Base-by-base conservation (phyloP, 1,140 invertebrate genomes). In the Lineus longissimus region DNA sequence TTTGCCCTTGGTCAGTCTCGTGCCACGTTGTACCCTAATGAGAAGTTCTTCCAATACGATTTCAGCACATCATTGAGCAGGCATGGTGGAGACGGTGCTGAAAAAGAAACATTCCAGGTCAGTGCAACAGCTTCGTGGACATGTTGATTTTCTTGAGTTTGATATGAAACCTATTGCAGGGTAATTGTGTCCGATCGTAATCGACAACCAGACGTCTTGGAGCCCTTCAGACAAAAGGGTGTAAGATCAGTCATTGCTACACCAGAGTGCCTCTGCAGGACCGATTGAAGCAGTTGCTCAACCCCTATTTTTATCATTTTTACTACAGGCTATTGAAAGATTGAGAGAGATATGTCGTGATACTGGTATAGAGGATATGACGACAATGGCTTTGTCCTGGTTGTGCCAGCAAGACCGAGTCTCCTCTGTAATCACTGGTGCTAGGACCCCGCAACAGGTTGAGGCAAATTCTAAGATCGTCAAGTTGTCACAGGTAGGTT, bases 71-170 rank as follows among this genome's bases (percentile, higher is more conserved):
- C 68, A 36, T n/a, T 71, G 15, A 64, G 69, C 45, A 65, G 74
- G 41, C 77, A 80, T 73, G 77, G 77, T 23, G 68, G 70, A 62
- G 70, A 73, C 25, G 77, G 77, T n/a, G 70, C 70, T 56, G 77
- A 80, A 60, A 64, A 71, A 31, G 75, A 78, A 71, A 61, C 77
- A 11, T 76, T 77, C 71, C 70, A 77, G 70, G 77, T 80, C 62
- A 62, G 47, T 13, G 4, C 27, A 2, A n/a, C 15, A 1, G 4
- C 17, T 23, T 15, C 22, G 27, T 40, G 2, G 2, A 13, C 31
- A 27, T 17, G 19, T 62, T 17, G 33, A 27, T 1, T 13, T n/a
- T 17, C 19, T 1, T 60, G 19, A 31, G 27, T 1, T 7, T 7
- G 33, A 4, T n/a, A 17, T 19, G 25, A 29, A 13, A 27, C 6